These are phyloP conservation scores for Diorhabda elongata DNA, from an alignment of 1,140 invertebrate genomes.

Conservation along the genomic window DNA sequence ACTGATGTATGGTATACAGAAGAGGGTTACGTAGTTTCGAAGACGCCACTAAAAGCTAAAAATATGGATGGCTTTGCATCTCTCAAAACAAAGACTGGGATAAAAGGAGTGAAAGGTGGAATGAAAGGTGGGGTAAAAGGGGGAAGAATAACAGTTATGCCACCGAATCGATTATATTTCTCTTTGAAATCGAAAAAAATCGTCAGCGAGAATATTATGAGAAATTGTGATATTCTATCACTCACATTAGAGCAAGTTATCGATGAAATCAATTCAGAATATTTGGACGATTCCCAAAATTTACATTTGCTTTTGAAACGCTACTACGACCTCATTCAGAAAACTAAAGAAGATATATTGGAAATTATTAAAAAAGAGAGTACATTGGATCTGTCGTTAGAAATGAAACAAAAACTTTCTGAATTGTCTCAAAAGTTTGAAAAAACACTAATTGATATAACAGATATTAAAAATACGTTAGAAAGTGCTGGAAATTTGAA, in stretches of 20 bases:
- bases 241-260: constrained; percentile 3
- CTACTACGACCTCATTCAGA: constrained; percentile 1
- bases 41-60: background rate
- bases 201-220: background rate
- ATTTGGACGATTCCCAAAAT: background rate
- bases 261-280: background rate
- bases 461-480: background rate
- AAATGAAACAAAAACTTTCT: background rate
- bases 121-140: background rate
- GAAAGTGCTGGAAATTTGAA: background rate
- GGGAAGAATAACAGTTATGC: background rate
- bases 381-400: background rate
- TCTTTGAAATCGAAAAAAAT: background rate
- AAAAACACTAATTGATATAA: background rate
- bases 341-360: background rate
- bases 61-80: background rate
- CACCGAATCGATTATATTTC: background rate
- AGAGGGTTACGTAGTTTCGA: background rate
- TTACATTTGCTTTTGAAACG: constrained; percentile 3
- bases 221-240: constrained; percentile 2
- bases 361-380: background rate
- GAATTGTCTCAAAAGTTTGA: background rate
- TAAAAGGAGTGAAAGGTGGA: background rate
- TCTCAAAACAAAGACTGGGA: background rate
- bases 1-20: background rate